Percentiles rank a stretch among this genome's conserved stretches.
phyloP scores from a whole-genome alignment of 2,113 vertebrate species.

The Trinectes maculatus region DNA sequence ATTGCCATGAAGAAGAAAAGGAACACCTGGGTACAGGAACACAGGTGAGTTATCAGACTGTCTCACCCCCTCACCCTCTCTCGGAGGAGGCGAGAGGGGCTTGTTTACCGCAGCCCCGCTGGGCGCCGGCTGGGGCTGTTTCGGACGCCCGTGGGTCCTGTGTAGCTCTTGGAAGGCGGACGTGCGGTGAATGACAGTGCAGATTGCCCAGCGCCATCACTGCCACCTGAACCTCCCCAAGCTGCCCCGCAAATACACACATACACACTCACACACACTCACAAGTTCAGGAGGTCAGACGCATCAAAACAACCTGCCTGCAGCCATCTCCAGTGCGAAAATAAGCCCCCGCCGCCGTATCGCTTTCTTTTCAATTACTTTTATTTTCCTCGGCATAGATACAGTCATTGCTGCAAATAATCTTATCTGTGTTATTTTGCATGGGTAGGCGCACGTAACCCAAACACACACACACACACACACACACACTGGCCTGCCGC shows the following conservation, averaged over 20 bases:
- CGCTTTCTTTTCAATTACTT: constrained; percentile 23
- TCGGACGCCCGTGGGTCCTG: constrained; percentile 62
- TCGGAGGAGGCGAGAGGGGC: constrained; percentile 51
- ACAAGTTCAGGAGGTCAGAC: constrained; percentile 58
- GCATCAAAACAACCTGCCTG: constrained; percentile 69
- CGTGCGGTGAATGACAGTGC: constrained; percentile 72
- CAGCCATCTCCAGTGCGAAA: constrained; percentile 60
- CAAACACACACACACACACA: constrained; percentile 1
- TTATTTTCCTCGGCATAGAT: constrained; percentile 19
- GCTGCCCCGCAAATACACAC: constrained; percentile 13
- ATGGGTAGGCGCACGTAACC: neutral
- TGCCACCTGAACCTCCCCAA: constrained; percentile 68
- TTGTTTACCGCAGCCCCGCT: constrained; percentile 71
- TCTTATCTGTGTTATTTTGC: constrained; percentile 9
- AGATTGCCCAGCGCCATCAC: constrained; percentile 62
- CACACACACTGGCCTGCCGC: constrained; percentile 12
- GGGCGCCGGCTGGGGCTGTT: constrained; percentile 70
- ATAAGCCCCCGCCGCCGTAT: constrained; percentile 39
- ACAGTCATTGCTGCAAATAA: constrained; percentile 21
- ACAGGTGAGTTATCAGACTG: constrained; percentile 33
- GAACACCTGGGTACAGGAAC: constrained; percentile 31
- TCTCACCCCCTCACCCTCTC: neutral
- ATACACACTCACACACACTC: constrained; percentile 27
- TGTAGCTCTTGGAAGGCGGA: constrained; percentile 65
- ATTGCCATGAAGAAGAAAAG: neutral